Conservation (phyloP, 2,113 vertebrate species). For the Acinonyx jubatus region DNA sequence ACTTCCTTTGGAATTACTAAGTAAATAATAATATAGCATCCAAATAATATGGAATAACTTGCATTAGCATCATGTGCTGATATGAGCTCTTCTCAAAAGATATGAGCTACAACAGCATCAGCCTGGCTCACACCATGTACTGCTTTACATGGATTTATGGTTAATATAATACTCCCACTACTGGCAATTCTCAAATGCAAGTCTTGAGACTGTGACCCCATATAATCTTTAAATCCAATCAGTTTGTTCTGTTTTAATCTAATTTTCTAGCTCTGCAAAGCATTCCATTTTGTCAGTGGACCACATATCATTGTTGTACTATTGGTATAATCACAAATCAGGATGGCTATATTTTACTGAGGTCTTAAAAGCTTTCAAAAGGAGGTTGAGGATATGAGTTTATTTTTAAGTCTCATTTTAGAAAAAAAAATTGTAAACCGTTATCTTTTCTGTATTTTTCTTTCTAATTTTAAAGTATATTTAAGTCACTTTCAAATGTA, state of each 20-base stretch:
- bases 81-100: not conserved
- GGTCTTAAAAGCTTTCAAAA: conserved; percentile 18
- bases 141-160: conserved; percentile 30
- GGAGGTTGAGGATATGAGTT: not conserved
- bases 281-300: not conserved
- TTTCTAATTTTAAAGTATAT: not conserved
- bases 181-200: not conserved
- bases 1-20: not conserved
- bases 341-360: not conserved
- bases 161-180: not conserved
- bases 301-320: not conserved
- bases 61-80: not conserved
- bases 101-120: not conserved
- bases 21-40: not conserved
- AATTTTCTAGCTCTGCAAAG: conserved; percentile 53
- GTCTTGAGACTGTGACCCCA: not conserved
- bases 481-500: not conserved
- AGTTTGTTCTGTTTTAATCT: conserved; percentile 54
- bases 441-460: not conserved
- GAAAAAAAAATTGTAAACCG: not conserved
- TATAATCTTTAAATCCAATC: conserved; percentile 38
- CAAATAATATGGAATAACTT: not conserved
- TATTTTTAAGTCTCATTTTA: not conserved
- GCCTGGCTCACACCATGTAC: not conserved
- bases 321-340: not conserved